Conservation (phyloP, 2,797 vertebrate species). For the Podargus strigoides region DNA sequence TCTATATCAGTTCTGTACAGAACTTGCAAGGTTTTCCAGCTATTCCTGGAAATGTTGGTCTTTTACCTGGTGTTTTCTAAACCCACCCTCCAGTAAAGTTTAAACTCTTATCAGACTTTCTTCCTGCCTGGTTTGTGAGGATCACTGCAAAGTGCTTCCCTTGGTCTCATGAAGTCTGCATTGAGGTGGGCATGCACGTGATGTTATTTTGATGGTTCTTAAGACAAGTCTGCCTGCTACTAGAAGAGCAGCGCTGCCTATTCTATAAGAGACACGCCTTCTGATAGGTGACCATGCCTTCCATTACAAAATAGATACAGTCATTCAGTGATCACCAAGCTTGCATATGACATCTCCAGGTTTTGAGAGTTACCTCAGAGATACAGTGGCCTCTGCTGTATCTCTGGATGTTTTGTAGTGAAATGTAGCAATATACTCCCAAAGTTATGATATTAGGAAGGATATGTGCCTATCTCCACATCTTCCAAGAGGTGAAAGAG, state of each 20-base stretch:
- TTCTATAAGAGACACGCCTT: not conserved
- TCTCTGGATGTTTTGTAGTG: not conserved
- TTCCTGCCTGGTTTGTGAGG: not conserved
- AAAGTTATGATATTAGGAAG: not conserved
- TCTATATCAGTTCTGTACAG: not conserved
- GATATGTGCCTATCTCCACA: not conserved
- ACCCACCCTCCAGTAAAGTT: not conserved
- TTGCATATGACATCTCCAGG: not conserved
- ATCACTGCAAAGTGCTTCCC: not conserved
- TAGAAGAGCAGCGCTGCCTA: not conserved
- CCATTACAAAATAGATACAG: not conserved
- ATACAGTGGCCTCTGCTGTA: not conserved
- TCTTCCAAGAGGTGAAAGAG: not conserved
- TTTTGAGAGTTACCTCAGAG: not conserved
- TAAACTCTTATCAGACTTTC: not conserved
- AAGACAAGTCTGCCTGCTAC: not conserved
- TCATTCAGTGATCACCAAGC: not conserved
- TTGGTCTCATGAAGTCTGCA: not conserved
- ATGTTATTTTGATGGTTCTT: not conserved
- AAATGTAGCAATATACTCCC: not conserved
- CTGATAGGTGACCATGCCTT: not conserved
- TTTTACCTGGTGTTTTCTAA: not conserved
- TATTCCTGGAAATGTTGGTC: not conserved
- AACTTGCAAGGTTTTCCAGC: not conserved
- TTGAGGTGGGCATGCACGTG: not conserved